Base-by-base conservation (phyloP, 2,797 vertebrate genomes). In the Pantherophis vulpinus region DNA sequence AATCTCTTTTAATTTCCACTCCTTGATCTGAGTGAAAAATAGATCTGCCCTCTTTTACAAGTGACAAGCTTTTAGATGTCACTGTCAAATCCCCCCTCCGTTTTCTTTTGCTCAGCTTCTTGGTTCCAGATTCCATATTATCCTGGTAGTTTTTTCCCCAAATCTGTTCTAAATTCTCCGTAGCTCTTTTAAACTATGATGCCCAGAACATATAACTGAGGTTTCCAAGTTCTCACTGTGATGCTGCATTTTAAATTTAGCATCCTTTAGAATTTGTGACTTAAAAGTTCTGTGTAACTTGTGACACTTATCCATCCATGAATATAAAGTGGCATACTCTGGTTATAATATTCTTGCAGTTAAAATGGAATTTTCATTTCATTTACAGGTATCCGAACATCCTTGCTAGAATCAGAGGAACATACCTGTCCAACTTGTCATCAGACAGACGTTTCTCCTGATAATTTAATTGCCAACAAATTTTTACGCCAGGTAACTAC, bases 381-480 rank as follows among this genome's bases (percentile, higher is more conserved):
- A 18, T 86, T 94, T 51, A 25, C 96, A 99, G 99, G 99, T 98
- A 99, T 99, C 96, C 98, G 99, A 95, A 98, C 98, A 6, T 97
- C 98, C 56, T 96, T 99, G 55, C 97, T 99, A 94, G 99, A 99
- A 94, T 99, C 99, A 0, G 99, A 99, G 60, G 98, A 99, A 0
- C 99, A 99, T 27, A 97, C 98, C 0, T 99, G 99, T 95, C 99
- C 99, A 86, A 99, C 98, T 0, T 99, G 99, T 95, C 97, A 98
- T 97, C 98, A 99, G 37, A 98, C 98, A 1, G 98, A 99, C 12
- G 99, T 99, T 93, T 99, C 99, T 61, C 99, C 99, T 9, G 99
- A 99, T 94, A 98, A 98, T 93, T 97, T 99, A 96, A 99, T 99
- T 74, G 99, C 99, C 95, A 99, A 99, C 96, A 99, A 99, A 96